phyloP scores from a whole-genome alignment of 2,797 vertebrate species.

The Epinephelus malabaricus region DNA sequence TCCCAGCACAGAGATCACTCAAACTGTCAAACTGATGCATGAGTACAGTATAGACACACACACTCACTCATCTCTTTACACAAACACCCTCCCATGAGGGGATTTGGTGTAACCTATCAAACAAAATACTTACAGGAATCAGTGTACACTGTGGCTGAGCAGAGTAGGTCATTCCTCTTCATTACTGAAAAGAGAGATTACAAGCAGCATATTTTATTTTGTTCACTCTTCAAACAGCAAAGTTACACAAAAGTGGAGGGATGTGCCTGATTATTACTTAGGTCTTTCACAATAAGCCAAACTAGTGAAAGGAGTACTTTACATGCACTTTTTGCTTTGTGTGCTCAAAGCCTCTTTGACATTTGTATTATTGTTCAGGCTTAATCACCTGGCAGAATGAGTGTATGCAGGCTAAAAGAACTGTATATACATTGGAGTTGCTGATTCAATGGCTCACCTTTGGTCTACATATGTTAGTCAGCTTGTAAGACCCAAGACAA shows the following conservation, averaged over 20 bases:
- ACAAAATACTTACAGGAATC: constrained; percentile 81
- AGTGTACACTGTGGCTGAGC: constrained; percentile 51
- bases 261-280: constrained; percentile 67
- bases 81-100: constrained; percentile 77
- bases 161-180: constrained; percentile 59
- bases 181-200: constrained; percentile 80
- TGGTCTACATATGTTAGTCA: constrained; percentile 55
- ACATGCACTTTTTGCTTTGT: constrained; percentile 66
- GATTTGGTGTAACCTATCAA: constrained; percentile 83
- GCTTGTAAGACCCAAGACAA: constrained; percentile 60
- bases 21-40: constrained; percentile 77
- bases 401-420: constrained; percentile 37
- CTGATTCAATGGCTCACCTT: constrained; percentile 59
- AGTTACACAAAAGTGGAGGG: constrained; percentile 67
- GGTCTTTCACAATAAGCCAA: constrained; percentile 71
- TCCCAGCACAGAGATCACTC: constrained; percentile 82
- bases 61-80: constrained; percentile 75
- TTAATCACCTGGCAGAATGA: constrained; percentile 67
- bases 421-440: constrained; percentile 25
- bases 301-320: constrained; percentile 77
- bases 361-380: constrained; percentile 63
- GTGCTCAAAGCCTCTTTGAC: constrained; percentile 64
- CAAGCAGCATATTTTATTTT: constrained; percentile 79
- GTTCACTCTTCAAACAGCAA: constrained; percentile 70
- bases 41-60: constrained; percentile 71